These are phyloP conservation scores for Gastrophryne carolinensis DNA, from an alignment of 2,797 vertebrate genomes.

Conservation along the genomic window DNA sequence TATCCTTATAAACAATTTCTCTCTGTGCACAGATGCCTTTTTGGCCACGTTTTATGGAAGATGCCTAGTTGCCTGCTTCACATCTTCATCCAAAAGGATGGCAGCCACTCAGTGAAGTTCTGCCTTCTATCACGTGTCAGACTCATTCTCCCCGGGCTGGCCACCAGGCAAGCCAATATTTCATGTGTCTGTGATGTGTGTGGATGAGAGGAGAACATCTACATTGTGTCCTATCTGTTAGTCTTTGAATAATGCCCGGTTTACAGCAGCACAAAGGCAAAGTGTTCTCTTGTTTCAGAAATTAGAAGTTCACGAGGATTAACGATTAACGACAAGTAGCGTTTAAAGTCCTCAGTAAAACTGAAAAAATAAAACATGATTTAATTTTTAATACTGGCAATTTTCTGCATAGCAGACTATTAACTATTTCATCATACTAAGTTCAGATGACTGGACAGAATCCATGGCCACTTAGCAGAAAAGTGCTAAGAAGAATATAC, in stretches of 20 bases:
- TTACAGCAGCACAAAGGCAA: no score
- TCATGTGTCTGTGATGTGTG: neutral
- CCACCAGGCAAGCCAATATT: conserved; percentile 11
- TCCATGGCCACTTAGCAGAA: no score
- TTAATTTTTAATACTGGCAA: no score
- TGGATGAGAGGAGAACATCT: neutral
- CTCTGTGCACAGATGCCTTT: neutral
- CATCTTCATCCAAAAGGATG: conserved; percentile 8
- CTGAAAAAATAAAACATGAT: no score
- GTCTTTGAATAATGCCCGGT: neutral
- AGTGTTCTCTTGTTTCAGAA: neutral
- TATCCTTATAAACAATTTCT: neutral
- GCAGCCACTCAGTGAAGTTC: neutral
- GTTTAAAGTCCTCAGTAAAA: no score
- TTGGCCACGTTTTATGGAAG: conserved; percentile 10
- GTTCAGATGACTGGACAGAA: no score
- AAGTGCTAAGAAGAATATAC: no score
- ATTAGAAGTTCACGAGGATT: no score
- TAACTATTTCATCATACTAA: no score
- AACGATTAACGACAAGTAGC: no score
- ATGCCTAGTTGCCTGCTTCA: neutral
- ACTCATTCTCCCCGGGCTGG: conserved; percentile 7
- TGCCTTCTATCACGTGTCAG: conserved; percentile 14
- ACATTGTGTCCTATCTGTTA: neutral
- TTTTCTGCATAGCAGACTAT: no score